Conservation (phyloP, 1,140 invertebrate species). For the Papilio aristodemus region DNA sequence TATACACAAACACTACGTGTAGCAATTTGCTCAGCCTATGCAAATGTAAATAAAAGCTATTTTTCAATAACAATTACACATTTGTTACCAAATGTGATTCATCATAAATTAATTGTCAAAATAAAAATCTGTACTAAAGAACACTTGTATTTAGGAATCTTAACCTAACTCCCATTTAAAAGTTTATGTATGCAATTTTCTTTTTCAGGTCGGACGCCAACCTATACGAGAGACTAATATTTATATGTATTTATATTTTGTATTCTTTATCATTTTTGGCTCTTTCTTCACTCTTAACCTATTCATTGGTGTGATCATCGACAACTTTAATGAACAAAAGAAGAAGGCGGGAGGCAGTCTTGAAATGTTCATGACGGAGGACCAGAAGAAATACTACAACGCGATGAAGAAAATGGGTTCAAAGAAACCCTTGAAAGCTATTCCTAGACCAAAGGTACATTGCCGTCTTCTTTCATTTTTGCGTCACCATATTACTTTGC, state of each 20-base stretch:
- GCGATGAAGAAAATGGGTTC: slow-evolving; percentile 99
- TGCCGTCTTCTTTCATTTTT: slow-evolving; percentile 3
- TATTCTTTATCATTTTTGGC: slow-evolving; percentile 98
- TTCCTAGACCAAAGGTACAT: slow-evolving; percentile 95
- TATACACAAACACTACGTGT: not conserved
- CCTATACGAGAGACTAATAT: slow-evolving; percentile 96
- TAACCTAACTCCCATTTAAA: too few species aligned
- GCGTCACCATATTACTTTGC: not conserved
- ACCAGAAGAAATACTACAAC: slow-evolving; percentile 99
- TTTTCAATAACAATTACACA: too few species aligned
- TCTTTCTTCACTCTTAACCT: slow-evolving; percentile 98
- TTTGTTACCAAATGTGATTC: too few species aligned
- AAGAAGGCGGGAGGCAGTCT: slow-evolving; percentile 98
- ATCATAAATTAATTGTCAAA: too few species aligned
- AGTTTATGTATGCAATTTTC: not conserved
- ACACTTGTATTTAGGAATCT: too few species aligned
- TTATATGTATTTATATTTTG: slow-evolving; percentile 99
- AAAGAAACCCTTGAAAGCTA: slow-evolving; percentile 98
- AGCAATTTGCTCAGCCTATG: too few species aligned
- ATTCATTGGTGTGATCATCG: slow-evolving; percentile 99
- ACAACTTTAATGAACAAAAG: slow-evolving; percentile 99
- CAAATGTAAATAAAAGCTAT: too few species aligned
- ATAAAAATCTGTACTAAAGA: too few species aligned
- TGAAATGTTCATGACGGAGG: slow-evolving; percentile 99
- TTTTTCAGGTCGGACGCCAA: slow-evolving; percentile 89